Evolutionary conservation across 2,797 vertebrate species (phyloP).

Genomic region (Poeciliopsis infans): DNA sequence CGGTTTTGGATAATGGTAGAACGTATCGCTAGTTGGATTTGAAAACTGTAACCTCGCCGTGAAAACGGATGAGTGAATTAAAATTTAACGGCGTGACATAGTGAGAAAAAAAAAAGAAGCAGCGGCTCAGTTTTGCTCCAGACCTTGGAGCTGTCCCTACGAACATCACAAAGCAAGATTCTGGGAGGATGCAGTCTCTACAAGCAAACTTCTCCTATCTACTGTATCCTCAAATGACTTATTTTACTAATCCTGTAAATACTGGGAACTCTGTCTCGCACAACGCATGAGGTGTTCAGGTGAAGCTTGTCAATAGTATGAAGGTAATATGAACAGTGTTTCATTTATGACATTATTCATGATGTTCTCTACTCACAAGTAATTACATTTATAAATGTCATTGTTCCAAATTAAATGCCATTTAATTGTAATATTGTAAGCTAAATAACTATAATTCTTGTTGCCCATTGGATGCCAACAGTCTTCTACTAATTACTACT

Average conservation of each 20-base stretch:
- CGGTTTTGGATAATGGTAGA: background rate
- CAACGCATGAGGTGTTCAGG: background rate
- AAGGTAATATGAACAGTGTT: background rate
- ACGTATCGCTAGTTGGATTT: constrained; percentile 4
- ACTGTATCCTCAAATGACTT: constrained; percentile 73
- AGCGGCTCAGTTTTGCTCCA: background rate
- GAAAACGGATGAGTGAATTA: constrained; percentile 31
- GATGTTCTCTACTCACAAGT: background rate
- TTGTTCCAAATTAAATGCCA: too few relatives aligned
- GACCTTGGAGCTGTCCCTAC: constrained; percentile 19
- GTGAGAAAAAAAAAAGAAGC: background rate
- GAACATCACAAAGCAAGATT: constrained; percentile 3
- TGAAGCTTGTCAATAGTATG: background rate
- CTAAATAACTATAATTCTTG: too few relatives aligned
- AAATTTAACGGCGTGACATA: constrained; percentile 1
- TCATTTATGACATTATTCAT: background rate
- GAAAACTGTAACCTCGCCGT: background rate
- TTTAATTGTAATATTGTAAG: too few relatives aligned
- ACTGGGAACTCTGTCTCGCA: background rate
- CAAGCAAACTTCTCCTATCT: constrained; percentile 67
- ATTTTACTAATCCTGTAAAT: background rate
- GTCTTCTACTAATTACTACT: background rate
- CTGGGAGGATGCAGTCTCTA: constrained; percentile 63
- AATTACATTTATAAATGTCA: too few relatives aligned
- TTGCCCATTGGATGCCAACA: background rate